Evolutionary conservation across 2,888 invertebrate genomes (phyloP).

Genomic region (Schizotus pectinicornis): DNA sequence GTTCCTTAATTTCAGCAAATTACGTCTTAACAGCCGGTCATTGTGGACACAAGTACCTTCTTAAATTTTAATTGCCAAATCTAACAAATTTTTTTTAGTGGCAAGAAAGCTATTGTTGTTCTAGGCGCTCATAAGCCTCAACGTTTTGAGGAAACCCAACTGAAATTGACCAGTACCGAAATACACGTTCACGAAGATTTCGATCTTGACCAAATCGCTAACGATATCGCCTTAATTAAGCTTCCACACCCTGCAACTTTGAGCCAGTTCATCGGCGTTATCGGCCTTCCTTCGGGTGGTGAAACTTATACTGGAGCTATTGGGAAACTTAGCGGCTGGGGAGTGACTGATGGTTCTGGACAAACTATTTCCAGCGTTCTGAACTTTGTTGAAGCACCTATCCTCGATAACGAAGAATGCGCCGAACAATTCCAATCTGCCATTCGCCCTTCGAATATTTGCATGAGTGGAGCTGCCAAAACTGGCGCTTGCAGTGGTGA

Average conservation of each 20-base stretch:
- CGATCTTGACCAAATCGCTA: conserved; percentile 28
- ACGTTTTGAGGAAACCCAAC: conserved; percentile 32
- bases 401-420: conserved; percentile 23
- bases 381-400: conserved; percentile 13
- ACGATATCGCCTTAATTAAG: conserved; percentile 47
- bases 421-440: not conserved
- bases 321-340: conserved; percentile 32
- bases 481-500: not conserved
- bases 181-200: conserved; percentile 37
- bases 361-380: conserved; percentile 16
- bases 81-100: not conserved
- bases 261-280: conserved; percentile 44
- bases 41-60: conserved; percentile 15
- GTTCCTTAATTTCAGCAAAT: conserved; percentile 23
- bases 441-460: not conserved
- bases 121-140: conserved; percentile 43
- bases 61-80: not conserved
- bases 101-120: not conserved
- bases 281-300: conserved; percentile 42
- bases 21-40: conserved; percentile 31
- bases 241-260: conserved; percentile 35
- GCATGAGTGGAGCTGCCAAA: not conserved
- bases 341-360: conserved; percentile 14
- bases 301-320: conserved; percentile 11
- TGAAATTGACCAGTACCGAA: conserved; percentile 38